A percentile compares a stretch with the other conserved stretches of the same genome.
Conservation (phyloP, 2,113 vertebrate species). For the Abramis brama region DNA sequence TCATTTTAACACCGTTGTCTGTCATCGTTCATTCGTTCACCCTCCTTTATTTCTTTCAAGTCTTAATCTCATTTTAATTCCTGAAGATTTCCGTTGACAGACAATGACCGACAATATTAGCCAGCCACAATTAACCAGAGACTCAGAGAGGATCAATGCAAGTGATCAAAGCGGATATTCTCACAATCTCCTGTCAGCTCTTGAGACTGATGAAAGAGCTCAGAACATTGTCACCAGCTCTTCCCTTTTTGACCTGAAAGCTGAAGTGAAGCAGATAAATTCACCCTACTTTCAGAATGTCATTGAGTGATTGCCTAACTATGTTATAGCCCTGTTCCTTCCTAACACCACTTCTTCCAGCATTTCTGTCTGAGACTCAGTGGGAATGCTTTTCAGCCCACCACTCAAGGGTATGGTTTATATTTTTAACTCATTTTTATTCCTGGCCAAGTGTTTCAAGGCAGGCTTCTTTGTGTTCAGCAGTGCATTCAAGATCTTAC, state of each 20-base stretch:
- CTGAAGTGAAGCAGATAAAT: neutral
- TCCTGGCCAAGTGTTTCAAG: neutral
- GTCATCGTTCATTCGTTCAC: neutral
- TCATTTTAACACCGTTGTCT: neutral
- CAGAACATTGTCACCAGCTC: neutral
- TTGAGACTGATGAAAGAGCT: neutral
- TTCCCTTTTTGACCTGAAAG: neutral
- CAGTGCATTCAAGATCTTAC: neutral
- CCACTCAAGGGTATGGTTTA: neutral
- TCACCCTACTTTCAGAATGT: neutral
- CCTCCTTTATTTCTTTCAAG: neutral
- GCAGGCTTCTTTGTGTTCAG: conserved; percentile 6
- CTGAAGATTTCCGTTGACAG: conserved; percentile 4
- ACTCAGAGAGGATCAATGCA: conserved; percentile 14
- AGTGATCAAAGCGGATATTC: conserved; percentile 33
- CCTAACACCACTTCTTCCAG: neutral
- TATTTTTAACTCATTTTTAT: conserved; percentile 11
- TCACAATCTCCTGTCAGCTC: conserved; percentile 15
- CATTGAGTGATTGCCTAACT: conserved; percentile 1
- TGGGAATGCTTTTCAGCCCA: conserved; percentile 24
- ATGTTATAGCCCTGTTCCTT: neutral
- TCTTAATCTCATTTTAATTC: conserved; percentile 9
- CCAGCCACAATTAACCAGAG: conserved; percentile 24
- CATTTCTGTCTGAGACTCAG: conserved; percentile 17
- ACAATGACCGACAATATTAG: conserved; percentile 10